A percentile compares a stretch with the other conserved stretches of the same genome.
Conservation (phyloP, 2,797 vertebrate genomes). For the Rhinatrema bivittatum region DNA sequence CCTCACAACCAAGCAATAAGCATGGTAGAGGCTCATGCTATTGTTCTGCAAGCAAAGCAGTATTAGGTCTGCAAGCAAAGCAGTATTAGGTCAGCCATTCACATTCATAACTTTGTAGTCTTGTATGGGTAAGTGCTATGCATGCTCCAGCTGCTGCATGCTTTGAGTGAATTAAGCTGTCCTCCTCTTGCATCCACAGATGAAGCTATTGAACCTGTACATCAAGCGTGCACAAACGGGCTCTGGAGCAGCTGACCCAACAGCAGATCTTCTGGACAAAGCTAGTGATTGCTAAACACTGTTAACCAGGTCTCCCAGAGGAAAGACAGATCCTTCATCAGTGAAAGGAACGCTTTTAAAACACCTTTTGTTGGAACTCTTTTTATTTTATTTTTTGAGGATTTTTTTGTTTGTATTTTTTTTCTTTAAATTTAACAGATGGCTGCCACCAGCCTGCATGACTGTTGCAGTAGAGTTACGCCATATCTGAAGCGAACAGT, state of each 20-base stretch:
- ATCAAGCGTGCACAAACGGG: conserved; percentile 95
- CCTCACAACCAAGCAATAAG: too few relatives aligned
- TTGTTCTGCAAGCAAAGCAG: too few relatives aligned
- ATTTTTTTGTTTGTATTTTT: not conserved
- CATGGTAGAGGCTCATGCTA: too few relatives aligned
- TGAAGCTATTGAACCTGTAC: conserved; percentile 95
- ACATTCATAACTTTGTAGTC: too few relatives aligned
- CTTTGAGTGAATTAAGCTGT: too few relatives aligned
- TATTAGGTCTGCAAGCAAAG: too few relatives aligned
- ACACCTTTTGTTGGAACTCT: conserved; percentile 31
- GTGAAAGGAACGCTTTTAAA: conserved; percentile 37
- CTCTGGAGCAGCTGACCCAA: conserved; percentile 69
- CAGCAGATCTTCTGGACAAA: conserved; percentile 67
- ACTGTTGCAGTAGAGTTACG: conserved; percentile 56
- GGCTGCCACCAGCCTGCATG: conserved; percentile 56
- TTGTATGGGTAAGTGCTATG: too few relatives aligned
- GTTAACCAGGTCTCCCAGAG: conserved; percentile 45
- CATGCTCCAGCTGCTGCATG: too few relatives aligned
- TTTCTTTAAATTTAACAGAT: conserved; percentile 31
- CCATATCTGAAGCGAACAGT: conserved; percentile 56
- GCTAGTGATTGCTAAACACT: conserved; percentile 57
- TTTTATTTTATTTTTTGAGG: conserved; percentile 1
- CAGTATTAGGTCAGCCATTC: too few relatives aligned
- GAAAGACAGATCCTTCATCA: conserved; percentile 44
- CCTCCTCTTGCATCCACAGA: conserved; percentile 45